These are phyloP conservation scores for Syrmaticus mikado DNA, from an alignment of 2,113 vertebrate genomes.

Conservation along the genomic window DNA sequence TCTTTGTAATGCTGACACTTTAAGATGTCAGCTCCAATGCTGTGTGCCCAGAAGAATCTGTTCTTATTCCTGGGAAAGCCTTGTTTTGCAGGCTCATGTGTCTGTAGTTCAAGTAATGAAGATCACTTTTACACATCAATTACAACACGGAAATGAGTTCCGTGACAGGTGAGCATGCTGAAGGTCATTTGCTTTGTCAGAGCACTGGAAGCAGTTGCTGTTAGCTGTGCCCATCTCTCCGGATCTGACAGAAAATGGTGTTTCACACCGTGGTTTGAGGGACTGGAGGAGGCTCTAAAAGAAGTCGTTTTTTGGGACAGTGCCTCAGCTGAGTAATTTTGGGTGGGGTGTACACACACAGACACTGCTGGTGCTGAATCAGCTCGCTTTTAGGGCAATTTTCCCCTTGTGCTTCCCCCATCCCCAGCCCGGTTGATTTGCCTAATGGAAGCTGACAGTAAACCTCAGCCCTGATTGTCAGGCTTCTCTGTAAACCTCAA, in stretches of 20 bases:
- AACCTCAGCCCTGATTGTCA: slow-evolving; percentile 77
- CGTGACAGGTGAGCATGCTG: background rate
- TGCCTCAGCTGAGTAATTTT: background rate
- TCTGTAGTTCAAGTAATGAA: background rate
- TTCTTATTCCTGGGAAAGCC: background rate
- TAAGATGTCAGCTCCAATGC: background rate
- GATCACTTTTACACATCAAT: background rate
- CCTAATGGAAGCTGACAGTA: slow-evolving; percentile 80
- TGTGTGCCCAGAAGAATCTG: background rate
- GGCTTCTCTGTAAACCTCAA: slow-evolving; percentile 73
- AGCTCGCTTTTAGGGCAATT: slow-evolving; percentile 63
- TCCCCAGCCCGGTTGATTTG: slow-evolving; percentile 64
- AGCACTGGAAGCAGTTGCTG: background rate
- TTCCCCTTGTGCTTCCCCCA: slow-evolving; percentile 18
- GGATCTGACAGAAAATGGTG: background rate
- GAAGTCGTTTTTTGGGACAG: background rate
- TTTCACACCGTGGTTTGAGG: fast-evolving
- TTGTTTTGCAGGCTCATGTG: background rate
- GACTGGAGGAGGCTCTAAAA: background rate
- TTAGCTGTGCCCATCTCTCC: fast-evolving
- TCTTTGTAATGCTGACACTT: background rate
- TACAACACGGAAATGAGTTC: background rate
- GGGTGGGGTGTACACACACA: background rate
- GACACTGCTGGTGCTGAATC: slow-evolving; percentile 50
- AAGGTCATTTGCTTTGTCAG: slow-evolving; percentile 11